Conservation (phyloP, 2,888 invertebrate species). For the Lamproptera curius region DNA sequence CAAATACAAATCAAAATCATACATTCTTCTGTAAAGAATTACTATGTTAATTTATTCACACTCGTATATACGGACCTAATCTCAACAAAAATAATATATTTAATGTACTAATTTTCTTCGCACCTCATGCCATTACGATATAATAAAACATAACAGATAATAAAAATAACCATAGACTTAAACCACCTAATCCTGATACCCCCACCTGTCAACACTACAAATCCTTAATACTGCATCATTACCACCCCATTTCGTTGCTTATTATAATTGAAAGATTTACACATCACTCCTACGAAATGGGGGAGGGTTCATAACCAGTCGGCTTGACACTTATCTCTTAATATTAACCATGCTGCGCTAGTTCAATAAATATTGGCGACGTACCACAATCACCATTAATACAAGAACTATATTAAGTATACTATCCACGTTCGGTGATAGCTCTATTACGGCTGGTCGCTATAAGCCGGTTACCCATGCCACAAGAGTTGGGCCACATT, state of each 20-base stretch:
- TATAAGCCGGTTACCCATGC: constrained; percentile 61
- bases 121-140: no score
- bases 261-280: constrained; percentile 65
- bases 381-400: constrained; percentile 6
- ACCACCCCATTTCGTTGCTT: constrained; percentile 57
- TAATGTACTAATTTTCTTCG: no score
- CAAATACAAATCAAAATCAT: no score
- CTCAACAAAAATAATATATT: no score
- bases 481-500: constrained; percentile 62
- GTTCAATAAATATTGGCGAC: constrained; percentile 36
- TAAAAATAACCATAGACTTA: constrained; percentile 30
- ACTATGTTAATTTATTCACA: no score
- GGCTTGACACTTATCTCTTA: constrained; percentile 24
- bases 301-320: constrained; percentile 34
- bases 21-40: no score
- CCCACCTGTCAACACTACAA: constrained; percentile 59
- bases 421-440: constrained; percentile 2
- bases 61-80: no score
- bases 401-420: background rate
- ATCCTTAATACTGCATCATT: constrained; percentile 62
- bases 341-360: constrained; percentile 21
- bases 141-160: background rate
- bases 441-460: constrained; percentile 33
- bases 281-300: constrained; percentile 52
- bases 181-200: constrained; percentile 39